phyloP scores from a whole-genome alignment of 2,888 invertebrate species.

The Atethmia centrago region DNA sequence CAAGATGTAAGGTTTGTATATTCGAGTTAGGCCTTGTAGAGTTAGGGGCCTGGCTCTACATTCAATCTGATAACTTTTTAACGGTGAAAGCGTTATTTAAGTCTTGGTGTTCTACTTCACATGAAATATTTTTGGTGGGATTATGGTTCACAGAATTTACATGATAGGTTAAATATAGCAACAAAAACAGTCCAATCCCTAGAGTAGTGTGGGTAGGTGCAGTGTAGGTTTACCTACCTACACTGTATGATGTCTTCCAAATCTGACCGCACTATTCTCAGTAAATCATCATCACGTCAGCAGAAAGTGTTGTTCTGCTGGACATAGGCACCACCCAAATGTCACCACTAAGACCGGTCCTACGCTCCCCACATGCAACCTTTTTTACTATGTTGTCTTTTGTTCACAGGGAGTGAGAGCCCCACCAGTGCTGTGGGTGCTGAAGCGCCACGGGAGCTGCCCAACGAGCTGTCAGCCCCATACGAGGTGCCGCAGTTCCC shows the following conservation, averaged over 20 bases:
- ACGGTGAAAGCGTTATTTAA: no score
- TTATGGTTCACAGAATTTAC: neutral
- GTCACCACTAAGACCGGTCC: neutral
- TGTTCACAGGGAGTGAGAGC: slow-evolving; percentile 93
- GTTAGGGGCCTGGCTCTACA: no score
- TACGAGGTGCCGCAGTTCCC: slow-evolving; percentile 99
- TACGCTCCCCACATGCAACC: neutral
- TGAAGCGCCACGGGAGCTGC: slow-evolving; percentile 91
- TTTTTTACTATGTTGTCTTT: neutral
- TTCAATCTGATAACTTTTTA: no score
- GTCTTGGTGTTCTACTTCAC: no score
- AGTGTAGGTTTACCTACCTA: no score
- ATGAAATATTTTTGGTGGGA: no score
- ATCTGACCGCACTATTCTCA: neutral
- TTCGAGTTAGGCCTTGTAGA: no score
- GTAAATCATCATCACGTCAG: neutral
- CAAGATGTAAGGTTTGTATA: no score
- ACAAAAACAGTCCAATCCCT: no score
- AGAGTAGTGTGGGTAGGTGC: no score
- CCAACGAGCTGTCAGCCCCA: slow-evolving; percentile 98
- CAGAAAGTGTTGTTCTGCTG: neutral
- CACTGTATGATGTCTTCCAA: neutral
- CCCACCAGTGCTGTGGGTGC: slow-evolving; percentile 91
- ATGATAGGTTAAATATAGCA: no score
- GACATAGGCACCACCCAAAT: neutral